Base-by-base conservation (phyloP, 2,888 invertebrate species). In the Liodrosophila aerea region DNA sequence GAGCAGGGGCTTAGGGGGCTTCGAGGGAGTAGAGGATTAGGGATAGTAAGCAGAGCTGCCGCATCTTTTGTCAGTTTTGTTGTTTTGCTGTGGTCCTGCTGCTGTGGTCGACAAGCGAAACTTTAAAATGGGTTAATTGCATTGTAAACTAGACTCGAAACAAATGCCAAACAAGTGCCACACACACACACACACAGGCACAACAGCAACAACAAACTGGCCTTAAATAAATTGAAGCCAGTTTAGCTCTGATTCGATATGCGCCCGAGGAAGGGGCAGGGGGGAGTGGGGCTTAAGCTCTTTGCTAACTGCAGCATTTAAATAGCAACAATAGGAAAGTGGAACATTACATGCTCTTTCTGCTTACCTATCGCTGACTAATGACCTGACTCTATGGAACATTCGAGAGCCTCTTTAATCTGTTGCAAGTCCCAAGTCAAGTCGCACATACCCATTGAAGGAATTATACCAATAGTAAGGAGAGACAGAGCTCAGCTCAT, bases 61-160 rank as follows among this genome's bases (percentile, higher is more conserved):
- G 31, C 56, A 64, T 75, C 77, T 85, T 85, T 76, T 78, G 85
- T 83, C 85, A 83, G 77, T 61, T 61, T 30, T 53, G 29, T 22
- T 51, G 31, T 22, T 37, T 22, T 29, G 47, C 67, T 66, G 67
- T 40, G 72, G 68, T 50, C 33, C 41, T 34, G 34, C 36, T 57
- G 57, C 58, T 74, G 76, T 36, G 83, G 84, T 59, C 68, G 62
- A 67, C 78, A 69, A 60, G 74, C 74, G 64, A 70, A 80, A 86
- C 77, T 80, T 80, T 80, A 69, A 84, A 80, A 80, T 80, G 85
- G 80, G 85, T 80, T 80, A 80, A 80, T 86, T 80, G 86, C 78
- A 86, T 80, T 80, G 85, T 77, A 77, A 77, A 77, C 85, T 85
- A 77, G 71, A 64, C 22, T 22, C 76, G 62, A 84, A 82, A 75